phyloP scores from a whole-genome alignment of 2,888 invertebrate genomes.

The Osmoderma eremita region DNA sequence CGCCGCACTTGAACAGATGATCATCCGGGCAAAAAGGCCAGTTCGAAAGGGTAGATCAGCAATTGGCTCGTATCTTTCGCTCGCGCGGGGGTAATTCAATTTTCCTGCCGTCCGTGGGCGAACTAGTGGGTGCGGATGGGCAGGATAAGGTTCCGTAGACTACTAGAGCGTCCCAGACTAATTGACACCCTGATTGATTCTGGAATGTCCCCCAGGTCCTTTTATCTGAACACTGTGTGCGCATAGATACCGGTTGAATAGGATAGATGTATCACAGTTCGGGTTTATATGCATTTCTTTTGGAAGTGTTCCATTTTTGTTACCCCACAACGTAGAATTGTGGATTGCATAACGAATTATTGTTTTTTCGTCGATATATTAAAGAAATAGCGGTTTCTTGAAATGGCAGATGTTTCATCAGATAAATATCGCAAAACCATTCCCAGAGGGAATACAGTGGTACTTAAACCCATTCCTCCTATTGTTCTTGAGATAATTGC shows the following conservation, averaged over 20 bases:
- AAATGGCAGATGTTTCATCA: too few species aligned
- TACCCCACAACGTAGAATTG: too few species aligned
- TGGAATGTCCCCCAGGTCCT: conserved; percentile 52
- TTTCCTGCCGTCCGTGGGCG: conserved; percentile 47
- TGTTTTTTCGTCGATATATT: too few species aligned
- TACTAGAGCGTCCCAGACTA: conserved; percentile 50
- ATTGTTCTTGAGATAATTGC: too few species aligned
- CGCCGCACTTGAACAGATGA: neutral
- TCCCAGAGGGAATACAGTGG: too few species aligned
- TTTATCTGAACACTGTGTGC: conserved; percentile 43
- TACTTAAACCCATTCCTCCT: too few species aligned
- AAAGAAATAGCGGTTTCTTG: too few species aligned
- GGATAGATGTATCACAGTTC: neutral
- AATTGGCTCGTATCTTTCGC: conserved; percentile 46
- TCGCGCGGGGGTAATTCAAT: conserved; percentile 53
- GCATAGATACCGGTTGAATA: neutral
- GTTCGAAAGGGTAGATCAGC: conserved; percentile 52
- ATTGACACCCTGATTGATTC: conserved; percentile 60
- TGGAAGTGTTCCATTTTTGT: too few species aligned
- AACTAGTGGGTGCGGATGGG: conserved; percentile 1
- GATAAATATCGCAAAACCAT: too few species aligned
- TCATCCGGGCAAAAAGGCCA: conserved; percentile 25
- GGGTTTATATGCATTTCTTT: too few species aligned
- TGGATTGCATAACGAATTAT: too few species aligned
- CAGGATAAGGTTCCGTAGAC: conserved; percentile 1